A percentile compares a stretch with the other conserved stretches of the same genome.
phyloP scores from a whole-genome alignment of 2,113 vertebrate species.

The Serinus canaria region DNA sequence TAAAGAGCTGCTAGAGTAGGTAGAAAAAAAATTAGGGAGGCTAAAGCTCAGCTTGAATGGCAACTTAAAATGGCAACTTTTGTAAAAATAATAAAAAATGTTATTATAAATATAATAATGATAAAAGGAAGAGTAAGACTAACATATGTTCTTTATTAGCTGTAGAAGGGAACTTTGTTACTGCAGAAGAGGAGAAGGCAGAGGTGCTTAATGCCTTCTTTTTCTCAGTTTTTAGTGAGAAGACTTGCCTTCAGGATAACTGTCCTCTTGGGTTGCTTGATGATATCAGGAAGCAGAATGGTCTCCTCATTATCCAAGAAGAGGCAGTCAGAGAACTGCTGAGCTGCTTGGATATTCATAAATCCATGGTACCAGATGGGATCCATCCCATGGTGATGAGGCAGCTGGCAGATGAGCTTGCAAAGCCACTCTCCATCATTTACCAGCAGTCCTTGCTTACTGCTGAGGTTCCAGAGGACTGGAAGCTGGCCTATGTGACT shows the following conservation, averaged over 20 bases:
- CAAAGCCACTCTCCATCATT: neutral
- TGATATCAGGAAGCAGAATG: neutral
- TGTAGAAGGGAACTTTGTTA: neutral
- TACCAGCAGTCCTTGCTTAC: too few species aligned
- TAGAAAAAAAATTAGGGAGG: neutral
- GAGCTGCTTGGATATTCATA: neutral
- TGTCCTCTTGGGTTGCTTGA: neutral
- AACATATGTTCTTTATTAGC: neutral
- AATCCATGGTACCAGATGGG: neutral
- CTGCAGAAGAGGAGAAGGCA: neutral
- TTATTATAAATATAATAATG: neutral
- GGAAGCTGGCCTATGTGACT: too few species aligned
- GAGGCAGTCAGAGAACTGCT: neutral
- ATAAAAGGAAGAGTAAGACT: neutral
- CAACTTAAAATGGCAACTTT: neutral
- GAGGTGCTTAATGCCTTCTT: neutral
- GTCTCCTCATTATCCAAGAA: neutral
- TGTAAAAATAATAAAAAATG: neutral
- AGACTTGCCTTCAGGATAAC: neutral
- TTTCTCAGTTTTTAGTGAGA: neutral
- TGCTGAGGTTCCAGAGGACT: too few species aligned
- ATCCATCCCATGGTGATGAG: neutral
- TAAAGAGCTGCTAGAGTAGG: neutral
- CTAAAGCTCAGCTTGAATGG: neutral
- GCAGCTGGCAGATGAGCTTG: neutral